phyloP scores from a whole-genome alignment of 2,113 vertebrate species.

The Nesogale talazaci region DNA sequence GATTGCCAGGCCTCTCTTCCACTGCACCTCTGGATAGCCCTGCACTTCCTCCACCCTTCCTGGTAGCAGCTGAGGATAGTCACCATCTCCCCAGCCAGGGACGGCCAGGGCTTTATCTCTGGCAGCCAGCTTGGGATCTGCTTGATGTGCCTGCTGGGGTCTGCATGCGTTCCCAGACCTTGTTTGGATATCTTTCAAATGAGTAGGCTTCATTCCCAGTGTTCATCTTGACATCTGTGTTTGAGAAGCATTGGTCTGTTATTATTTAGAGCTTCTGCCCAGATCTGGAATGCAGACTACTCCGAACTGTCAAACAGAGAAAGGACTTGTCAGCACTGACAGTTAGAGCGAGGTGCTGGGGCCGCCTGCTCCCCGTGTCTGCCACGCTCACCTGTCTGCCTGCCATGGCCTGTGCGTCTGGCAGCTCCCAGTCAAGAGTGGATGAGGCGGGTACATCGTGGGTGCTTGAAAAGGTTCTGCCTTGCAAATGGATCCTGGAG shows the following conservation, averaged over 20 bases:
- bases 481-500: background rate
- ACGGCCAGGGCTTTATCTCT: background rate
- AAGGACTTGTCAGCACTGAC: background rate
- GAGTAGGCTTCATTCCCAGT: conserved; percentile 31
- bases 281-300: conserved; percentile 17
- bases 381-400: background rate
- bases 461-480: background rate
- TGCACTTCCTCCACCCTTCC: background rate
- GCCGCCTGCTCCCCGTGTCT: background rate
- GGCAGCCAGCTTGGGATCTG: background rate
- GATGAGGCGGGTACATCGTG: background rate
- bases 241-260: conserved; percentile 57
- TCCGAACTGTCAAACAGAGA: background rate
- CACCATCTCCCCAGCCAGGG: background rate
- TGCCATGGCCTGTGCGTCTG: background rate
- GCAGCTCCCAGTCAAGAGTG: background rate
- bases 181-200: conserved; percentile 36
- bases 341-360: fast-evolving
- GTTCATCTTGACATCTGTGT: conserved; percentile 52
- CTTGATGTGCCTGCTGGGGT: background rate
- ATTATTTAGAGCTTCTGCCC: conserved; percentile 33
- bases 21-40: background rate
- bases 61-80: background rate
- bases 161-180: background rate
- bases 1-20: background rate